phyloP scores from a whole-genome alignment of 1,140 invertebrate genomes.

The Calliphora vicina region DNA sequence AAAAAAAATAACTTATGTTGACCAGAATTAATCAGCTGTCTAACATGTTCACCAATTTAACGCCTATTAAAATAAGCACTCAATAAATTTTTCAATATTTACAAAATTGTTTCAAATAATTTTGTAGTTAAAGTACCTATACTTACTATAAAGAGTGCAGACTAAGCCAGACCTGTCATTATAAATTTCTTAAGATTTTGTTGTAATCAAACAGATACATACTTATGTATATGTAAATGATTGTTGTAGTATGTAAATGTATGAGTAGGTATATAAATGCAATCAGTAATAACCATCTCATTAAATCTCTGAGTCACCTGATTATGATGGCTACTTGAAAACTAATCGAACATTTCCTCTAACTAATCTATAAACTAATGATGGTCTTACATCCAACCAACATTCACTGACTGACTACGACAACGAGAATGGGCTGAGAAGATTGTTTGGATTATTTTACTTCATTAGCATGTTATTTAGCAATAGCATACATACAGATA shows the following conservation, averaged over 20 bases:
- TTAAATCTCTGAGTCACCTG: constrained; percentile 9
- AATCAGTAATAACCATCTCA: constrained; percentile 13
- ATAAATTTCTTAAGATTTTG: not conserved
- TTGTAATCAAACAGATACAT: not conserved
- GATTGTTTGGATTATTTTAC: not conserved
- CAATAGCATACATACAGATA: not conserved
- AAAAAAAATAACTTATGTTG: too few species aligned
- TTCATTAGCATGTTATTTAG: constrained; percentile 9
- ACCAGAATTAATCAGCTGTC: too few species aligned
- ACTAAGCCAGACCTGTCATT: not conserved
- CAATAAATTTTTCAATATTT: too few species aligned
- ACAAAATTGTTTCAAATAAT: too few species aligned
- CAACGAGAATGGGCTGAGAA: not conserved
- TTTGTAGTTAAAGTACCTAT: too few species aligned
- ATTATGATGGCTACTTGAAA: constrained; percentile 16
- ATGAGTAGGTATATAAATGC: not conserved
- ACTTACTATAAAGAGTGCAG: too few species aligned
- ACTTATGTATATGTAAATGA: not conserved
- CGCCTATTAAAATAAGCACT: too few species aligned
- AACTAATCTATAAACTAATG: constrained; percentile 17
- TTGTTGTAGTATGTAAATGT: not conserved
- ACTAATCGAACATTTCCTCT: constrained; percentile 16
- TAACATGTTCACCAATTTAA: too few species aligned
- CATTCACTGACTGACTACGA: not conserved
- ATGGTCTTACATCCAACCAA: not conserved